Evolutionary conservation across 1,140 invertebrate species (phyloP), one percentile per base, ranked within the genome.

Genomic region (Cherax quadricarinatus): DNA sequence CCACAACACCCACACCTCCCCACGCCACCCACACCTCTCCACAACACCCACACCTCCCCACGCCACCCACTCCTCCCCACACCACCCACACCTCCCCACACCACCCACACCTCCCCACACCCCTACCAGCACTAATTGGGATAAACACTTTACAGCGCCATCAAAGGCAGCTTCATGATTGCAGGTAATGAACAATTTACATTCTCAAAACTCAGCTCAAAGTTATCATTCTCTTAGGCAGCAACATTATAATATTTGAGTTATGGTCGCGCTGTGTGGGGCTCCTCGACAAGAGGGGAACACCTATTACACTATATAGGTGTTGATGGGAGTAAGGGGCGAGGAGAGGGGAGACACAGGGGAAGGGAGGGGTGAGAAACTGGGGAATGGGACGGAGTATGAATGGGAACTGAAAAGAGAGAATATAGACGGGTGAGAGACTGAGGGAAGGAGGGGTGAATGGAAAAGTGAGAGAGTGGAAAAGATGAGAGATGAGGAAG

Each of bases 151-250:
- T 75, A 75, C 24, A 6, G 6, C 70, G 24, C 12, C 70, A 75
- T 75, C 70, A 75, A 75, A 75, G 70, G 70, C 70, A 66, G 70
- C 12, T 21, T 12, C 21, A 4, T 75, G 70, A 75, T 75, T 75
- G n/a, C 12, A 14, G n/a, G 70, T 75, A 75, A 75, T 75, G 70
- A 75, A 75, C 70, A 75, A 24, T 70, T 70, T 70, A 70, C 14
- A 75, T 75, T 75, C 70, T 30, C 70, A 75, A 75, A 75, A 75
- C 24, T 30, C 70, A 10, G 12, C 1, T 6, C 70, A 21, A 24
- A 75, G 70, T 75, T 75, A 75, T 75, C 70, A 21, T 75, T 75
- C 70, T 24, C 62, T 70, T n/a, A 21, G 70, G 70, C 5, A 30
- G 24, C n/a, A 30, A 12, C 62, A 16, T 70, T 70, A 70, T 70